Conservation (phyloP, 2,797 vertebrate species). For the Urocyon cinereoargenteus region DNA sequence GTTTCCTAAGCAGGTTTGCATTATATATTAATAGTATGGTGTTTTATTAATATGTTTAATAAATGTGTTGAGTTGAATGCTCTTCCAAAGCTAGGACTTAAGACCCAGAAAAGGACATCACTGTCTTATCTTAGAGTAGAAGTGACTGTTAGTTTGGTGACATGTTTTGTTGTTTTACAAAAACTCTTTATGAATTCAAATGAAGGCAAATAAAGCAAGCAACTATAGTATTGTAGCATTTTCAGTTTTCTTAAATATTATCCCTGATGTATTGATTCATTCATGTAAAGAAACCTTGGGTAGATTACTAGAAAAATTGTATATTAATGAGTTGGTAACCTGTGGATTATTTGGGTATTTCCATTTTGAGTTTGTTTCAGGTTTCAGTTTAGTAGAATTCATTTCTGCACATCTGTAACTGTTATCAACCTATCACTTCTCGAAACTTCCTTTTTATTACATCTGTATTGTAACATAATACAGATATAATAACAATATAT, state of each 20-base stretch:
- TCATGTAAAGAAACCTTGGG: constrained; percentile 46
- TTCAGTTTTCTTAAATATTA: constrained; percentile 48
- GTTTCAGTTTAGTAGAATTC: constrained; percentile 51
- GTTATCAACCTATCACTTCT: background rate
- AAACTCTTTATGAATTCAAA: constrained; percentile 19
- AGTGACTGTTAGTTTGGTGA: background rate
- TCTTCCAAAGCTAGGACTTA: constrained; percentile 45
- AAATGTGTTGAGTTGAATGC: constrained; percentile 21
- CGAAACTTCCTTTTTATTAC: constrained; percentile 6
- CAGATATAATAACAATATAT: too few relatives aligned
- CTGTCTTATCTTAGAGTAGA: background rate
- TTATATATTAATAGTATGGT: background rate
- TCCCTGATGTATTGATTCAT: background rate
- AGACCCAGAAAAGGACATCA: constrained; percentile 36
- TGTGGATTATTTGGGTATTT: background rate
- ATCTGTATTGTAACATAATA: background rate
- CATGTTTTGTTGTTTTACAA: constrained; percentile 28
- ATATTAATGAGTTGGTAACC: background rate
- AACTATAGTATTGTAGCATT: constrained; percentile 8
- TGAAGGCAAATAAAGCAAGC: background rate
- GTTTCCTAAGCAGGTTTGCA: background rate
- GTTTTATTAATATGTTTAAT: constrained; percentile 43
- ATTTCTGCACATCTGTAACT: background rate
- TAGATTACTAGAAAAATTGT: constrained; percentile 8
- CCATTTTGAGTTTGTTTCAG: constrained; percentile 25